phyloP scores from a whole-genome alignment of 2,113 vertebrate genomes.

The Centrocercus urophasianus region DNA sequence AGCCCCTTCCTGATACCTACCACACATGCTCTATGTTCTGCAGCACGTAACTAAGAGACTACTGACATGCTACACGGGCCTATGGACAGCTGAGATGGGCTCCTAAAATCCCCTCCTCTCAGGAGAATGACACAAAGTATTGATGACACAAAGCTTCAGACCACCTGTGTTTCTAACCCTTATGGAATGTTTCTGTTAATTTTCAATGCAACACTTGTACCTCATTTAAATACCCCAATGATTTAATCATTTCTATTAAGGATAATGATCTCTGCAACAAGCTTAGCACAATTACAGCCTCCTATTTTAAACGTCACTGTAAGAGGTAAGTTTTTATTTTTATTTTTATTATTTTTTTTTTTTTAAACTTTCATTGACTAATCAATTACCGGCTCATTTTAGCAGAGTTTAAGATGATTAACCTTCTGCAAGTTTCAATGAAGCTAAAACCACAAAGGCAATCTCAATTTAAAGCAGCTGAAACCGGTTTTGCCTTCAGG shows the following conservation, averaged over 20 bases:
- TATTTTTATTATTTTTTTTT: no score
- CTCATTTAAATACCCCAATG: background rate
- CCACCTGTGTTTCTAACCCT: background rate
- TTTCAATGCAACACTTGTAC: background rate
- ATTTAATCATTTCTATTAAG: background rate
- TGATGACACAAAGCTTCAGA: background rate
- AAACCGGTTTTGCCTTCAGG: background rate
- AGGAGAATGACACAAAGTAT: background rate
- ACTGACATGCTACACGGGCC: background rate
- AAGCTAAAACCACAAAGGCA: background rate
- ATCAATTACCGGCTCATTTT: background rate
- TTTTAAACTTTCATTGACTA: background rate
- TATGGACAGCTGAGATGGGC: background rate
- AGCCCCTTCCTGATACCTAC: background rate
- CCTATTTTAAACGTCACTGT: background rate
- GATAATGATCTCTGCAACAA: accelerated
- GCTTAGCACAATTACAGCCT: background rate
- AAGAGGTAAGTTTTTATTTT: background rate
- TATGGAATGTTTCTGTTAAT: background rate
- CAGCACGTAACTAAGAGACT: background rate
- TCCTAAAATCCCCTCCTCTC: background rate
- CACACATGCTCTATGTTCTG: background rate
- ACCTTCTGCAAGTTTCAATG: background rate
- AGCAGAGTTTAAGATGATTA: background rate
- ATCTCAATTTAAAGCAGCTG: background rate